phyloP scores from a whole-genome alignment of 2,113 vertebrate genomes.

The Gambusia holbrooki region DNA sequence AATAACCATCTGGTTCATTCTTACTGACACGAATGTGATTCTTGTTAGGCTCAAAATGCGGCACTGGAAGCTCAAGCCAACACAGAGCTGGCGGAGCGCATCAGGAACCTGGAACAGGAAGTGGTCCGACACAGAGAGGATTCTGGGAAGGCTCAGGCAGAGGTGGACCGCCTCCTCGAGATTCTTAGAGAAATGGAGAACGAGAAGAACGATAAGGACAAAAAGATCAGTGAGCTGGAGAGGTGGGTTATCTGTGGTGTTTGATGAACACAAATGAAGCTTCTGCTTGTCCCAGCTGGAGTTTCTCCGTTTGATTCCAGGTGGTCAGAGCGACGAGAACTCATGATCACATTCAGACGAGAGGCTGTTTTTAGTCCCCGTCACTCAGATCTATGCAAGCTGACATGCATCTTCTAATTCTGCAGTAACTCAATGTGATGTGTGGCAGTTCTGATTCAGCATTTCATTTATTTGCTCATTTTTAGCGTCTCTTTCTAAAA shows the following conservation, averaged over 20 bases:
- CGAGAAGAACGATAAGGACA: slow-evolving; percentile 99
- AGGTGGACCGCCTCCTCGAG: slow-evolving; percentile 96
- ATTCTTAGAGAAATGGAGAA: slow-evolving; percentile 98
- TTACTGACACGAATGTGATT: neutral
- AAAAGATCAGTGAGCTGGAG: slow-evolving; percentile 95
- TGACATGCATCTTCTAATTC: neutral
- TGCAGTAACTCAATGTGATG: neutral
- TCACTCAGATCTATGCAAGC: neutral
- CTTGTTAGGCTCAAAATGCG: slow-evolving; percentile 88
- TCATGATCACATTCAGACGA: neutral
- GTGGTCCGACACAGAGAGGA: slow-evolving; percentile 89
- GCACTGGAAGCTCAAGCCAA: slow-evolving; percentile 90
- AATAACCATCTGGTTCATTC: neutral
- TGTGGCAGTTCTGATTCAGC: neutral
- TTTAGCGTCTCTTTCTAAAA: neutral
- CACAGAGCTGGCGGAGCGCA: slow-evolving; percentile 88
- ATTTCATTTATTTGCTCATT: neutral
- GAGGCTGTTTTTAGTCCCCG: neutral
- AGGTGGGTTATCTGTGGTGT: slow-evolving; percentile 79
- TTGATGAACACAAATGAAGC: neutral
- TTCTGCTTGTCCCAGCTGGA: neutral
- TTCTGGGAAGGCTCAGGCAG: slow-evolving; percentile 91
- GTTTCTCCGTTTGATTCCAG: neutral
- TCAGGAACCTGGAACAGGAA: slow-evolving; percentile 89
- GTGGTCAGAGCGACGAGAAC: neutral